Evolutionary conservation across 1,140 invertebrate species (phyloP), one percentile per base, ranked within the genome.

Genomic region (Lerema accius): DNA sequence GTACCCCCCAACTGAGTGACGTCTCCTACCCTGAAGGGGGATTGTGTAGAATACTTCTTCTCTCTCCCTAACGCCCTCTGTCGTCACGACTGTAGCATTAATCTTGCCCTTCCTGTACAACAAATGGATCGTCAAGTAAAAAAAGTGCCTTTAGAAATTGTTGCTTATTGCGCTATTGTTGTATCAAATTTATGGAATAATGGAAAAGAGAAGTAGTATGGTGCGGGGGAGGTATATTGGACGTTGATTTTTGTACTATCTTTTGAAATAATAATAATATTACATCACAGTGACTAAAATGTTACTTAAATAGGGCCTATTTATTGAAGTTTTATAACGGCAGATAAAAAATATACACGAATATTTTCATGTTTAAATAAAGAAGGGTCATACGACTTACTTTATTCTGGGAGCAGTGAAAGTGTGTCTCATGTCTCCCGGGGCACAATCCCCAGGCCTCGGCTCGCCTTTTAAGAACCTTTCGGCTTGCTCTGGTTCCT

Each of bases 1-100:
- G 68, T 91, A 92, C 1, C 91, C 91, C 1, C 92, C 91, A 4
- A 92, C 91, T 5, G 91, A 92, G 64, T 92, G 92, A 11, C 92
- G 76, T 26, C 92, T 69, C 1, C 89, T 75, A 0, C 86, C 85
- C 51, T 84, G 84, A n/a, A 91, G 71, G 0, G 91, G 91, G 37
- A 92, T 90, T 15, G 91, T 92, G 64, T 91, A 90, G 62, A 91
- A 92, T 4, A 90, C 78, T 66, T 91, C 91, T 56, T 92, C 87
- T 4, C 84, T 79, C 39, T 90, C 87, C 48, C 81, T 81, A 6
- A 75, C 67, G 0, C 83, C 83, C 16, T 86, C 80, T n/a, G 80
- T 53, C 23, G 85, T 86, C 0, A 78, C 68, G 5, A 86, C 70
- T 42, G 77, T 81, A 45, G 85, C 63, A 50, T 72, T 78, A 49